Evolutionary conservation across 1,140 invertebrate species (phyloP), one percentile per base, ranked within the genome.

Genomic region (Hyposmocoma kahamanoa): DNA sequence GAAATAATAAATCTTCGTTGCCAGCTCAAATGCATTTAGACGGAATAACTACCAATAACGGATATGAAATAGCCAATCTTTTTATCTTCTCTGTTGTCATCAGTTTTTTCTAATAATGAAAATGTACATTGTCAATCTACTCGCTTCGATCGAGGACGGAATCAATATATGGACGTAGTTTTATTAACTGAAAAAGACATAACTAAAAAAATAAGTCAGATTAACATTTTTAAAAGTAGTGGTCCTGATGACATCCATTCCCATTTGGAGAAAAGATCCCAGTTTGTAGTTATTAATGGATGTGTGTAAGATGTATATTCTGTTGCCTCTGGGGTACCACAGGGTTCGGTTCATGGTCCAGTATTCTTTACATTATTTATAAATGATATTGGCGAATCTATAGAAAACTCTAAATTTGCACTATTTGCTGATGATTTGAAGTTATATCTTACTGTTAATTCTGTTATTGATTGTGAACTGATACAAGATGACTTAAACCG

Each of bases 201-300:
- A 30, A 10, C 13, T 8, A 30, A 30, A 30, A 5, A 42, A 50
- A 42, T 22, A 46, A 50, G 26, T 22, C 38, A 28, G 17, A n/a
- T 49, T n/a, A 20, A 57, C 9, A 15, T 26, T 1, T 21, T 10
- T 15, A 56, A 56, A 42, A 28, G 42, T 1, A n/a, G 30, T 36
- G 50, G 42, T 4, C 42, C 50, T 3, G 50, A 52, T 30, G 22
- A 24, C 3, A 26, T 57, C 11, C 50, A 24, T 11, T 42, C 54
- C 5, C 9, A 46, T 3, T 54, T 54, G 10, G 13, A 30, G 6
- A n/a, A 30, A n/a, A 30, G 28, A 30, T n/a, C 28, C 10, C 28
- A 30, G 28, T 6, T 30, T 3, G 28, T 30, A 3, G 13, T 13
- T n/a, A 30, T 13, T 8, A 30, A 30, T 30, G 28, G 28, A 10